These are phyloP conservation scores for Diploptera punctata DNA, from an alignment of 2,888 invertebrate genomes.

Conservation along the genomic window DNA sequence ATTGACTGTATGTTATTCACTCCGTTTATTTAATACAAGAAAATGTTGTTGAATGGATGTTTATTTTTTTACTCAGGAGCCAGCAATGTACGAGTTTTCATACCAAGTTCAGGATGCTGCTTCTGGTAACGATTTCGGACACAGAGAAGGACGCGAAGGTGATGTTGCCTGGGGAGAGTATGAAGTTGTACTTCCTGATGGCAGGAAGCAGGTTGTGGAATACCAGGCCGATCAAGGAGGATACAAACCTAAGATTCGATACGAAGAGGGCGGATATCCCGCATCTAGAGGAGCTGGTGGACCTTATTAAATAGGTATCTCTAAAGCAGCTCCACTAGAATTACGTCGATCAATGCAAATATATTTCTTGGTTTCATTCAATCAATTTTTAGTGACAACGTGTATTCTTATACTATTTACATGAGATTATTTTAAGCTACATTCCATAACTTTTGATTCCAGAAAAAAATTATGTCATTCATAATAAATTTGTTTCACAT, in stretches of 20 bases:
- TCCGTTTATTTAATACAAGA: background rate
- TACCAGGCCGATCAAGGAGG: slow-evolving; percentile 74
- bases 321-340: background rate
- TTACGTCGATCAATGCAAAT: slow-evolving; percentile 6
- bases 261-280: slow-evolving; percentile 56
- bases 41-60: too few relatives aligned
- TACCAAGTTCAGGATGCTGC: slow-evolving; percentile 53
- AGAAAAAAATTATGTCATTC: background rate
- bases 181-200: slow-evolving; percentile 54
- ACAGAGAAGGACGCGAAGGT: slow-evolving; percentile 54
- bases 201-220: slow-evolving; percentile 64
- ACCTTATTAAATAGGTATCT: slow-evolving; percentile 32
- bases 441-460: background rate
- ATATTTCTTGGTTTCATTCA: too few relatives aligned
- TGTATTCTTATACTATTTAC: too few relatives aligned
- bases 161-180: slow-evolving; percentile 54
- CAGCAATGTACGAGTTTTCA: slow-evolving; percentile 53
- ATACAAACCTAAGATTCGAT: slow-evolving; percentile 70
- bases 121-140: slow-evolving; percentile 54
- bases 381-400: too few relatives aligned
- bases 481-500: too few relatives aligned
- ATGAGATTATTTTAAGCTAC: background rate
- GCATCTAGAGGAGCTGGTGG: slow-evolving; percentile 24
- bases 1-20: too few relatives aligned
- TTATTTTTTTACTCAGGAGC: slow-evolving; percentile 44